Percentiles rank a stretch among this genome's conserved stretches.
Conservation (phyloP, 1,140 invertebrate species). For the Doryteuthis pealeii region DNA sequence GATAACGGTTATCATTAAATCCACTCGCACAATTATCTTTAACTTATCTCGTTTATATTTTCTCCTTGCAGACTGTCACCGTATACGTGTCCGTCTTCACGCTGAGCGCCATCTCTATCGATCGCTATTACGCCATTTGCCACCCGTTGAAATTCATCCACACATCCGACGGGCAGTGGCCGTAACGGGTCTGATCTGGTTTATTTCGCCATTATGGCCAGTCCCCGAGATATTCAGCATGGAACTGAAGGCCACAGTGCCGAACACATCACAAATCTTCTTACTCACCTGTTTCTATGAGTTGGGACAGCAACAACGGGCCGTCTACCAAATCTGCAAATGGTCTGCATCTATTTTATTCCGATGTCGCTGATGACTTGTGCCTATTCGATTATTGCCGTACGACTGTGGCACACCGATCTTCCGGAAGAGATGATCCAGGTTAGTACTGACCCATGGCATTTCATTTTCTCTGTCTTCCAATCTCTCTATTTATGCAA, state of each 20-base stretch:
- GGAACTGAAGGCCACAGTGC: background rate
- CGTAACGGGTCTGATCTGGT: constrained; percentile 74
- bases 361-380: background rate
- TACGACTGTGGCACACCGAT: constrained; percentile 1
- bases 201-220: constrained; percentile 43
- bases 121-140: constrained; percentile 89
- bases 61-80: constrained; percentile 72
- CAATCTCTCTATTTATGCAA: too few relatives aligned
- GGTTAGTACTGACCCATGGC: background rate
- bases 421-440: background rate
- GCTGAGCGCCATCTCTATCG: constrained; percentile 82
- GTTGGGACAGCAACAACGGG: background rate
- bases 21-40: too few relatives aligned
- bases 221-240: constrained; percentile 7
- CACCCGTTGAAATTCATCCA: constrained; percentile 75
- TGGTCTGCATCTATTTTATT: constrained; percentile 1
- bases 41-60: too few relatives aligned
- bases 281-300: background rate
- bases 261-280: background rate
- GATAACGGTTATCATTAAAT: too few relatives aligned
- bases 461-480: too few relatives aligned
- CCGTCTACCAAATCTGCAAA: background rate
- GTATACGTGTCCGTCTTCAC: constrained; percentile 85
- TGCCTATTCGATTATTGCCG: background rate
- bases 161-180: constrained; percentile 73